Conservation (phyloP, 2,797 vertebrate species). For the Synanceia verrucosa region DNA sequence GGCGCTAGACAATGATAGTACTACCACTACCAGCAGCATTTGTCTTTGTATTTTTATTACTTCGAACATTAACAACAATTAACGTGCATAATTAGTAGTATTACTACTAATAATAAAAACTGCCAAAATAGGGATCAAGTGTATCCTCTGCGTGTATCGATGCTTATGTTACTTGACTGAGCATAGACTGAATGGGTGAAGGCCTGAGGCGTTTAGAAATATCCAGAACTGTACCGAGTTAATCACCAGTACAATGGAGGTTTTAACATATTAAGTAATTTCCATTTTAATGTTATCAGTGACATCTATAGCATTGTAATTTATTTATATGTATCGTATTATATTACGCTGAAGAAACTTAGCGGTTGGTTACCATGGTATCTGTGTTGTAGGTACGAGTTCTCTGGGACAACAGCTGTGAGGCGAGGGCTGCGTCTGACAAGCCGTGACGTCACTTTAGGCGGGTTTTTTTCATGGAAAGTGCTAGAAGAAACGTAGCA, state of each 20-base stretch:
- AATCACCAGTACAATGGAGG: too few species aligned
- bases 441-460: constrained; percentile 77
- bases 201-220: background rate
- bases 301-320: too few species aligned
- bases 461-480: constrained; percentile 84
- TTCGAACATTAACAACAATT: background rate
- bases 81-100: background rate
- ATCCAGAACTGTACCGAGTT: background rate
- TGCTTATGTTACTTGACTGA: background rate
- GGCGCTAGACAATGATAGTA: background rate
- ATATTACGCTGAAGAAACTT: background rate
- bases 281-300: too few species aligned
- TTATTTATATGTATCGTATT: background rate
- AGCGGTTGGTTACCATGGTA: constrained; percentile 40
- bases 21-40: too few species aligned
- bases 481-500: constrained; percentile 84
- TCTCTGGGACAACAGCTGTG: constrained; percentile 39
- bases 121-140: background rate
- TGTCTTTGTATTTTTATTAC: background rate
- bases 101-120: background rate
- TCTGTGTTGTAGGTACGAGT: constrained; percentile 26
- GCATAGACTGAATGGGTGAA: background rate
- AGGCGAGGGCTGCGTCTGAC: constrained; percentile 70
- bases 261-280: background rate
- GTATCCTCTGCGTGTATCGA: background rate